Percentiles rank a stretch among this genome's conserved stretches.
phyloP scores from a whole-genome alignment of 2,888 invertebrate genomes.

The Agriopis aurantiaria region DNA sequence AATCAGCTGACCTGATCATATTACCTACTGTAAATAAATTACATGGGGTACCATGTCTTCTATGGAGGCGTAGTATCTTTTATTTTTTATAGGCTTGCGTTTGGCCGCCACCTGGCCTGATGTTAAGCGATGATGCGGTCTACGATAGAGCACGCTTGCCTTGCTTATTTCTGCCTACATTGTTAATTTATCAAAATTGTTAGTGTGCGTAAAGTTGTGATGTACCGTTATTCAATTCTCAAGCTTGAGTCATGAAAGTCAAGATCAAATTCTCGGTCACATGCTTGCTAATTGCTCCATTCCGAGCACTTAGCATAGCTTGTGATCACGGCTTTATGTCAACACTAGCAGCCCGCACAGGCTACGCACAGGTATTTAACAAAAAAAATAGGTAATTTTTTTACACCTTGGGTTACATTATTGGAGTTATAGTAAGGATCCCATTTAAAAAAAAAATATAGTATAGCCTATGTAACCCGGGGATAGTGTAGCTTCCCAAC shows the following conservation, averaged over 20 bases:
- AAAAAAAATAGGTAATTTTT: too few relatives aligned
- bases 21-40: slow-evolving; percentile 9
- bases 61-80: background rate
- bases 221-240: slow-evolving; percentile 39
- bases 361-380: too few relatives aligned
- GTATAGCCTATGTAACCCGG: too few relatives aligned
- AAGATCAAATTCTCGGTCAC: slow-evolving; percentile 65
- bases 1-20: slow-evolving; percentile 18
- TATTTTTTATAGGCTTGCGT: too few relatives aligned
- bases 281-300: slow-evolving; percentile 66
- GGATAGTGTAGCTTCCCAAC: too few relatives aligned
- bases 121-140: too few relatives aligned
- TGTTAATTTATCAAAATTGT: slow-evolving; percentile 10
- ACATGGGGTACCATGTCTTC: background rate
- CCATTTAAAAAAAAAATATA: too few relatives aligned
- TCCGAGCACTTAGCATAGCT: slow-evolving; percentile 70
- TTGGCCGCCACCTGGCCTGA: too few relatives aligned
- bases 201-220: background rate
- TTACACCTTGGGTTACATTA: too few relatives aligned
- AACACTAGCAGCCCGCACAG: too few relatives aligned
- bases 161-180: background rate
- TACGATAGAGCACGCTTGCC: too few relatives aligned
- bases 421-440: too few relatives aligned
- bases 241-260: slow-evolving; percentile 53
- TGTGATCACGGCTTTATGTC: slow-evolving; percentile 55